Percentiles rank a stretch among this genome's conserved stretches.
Evolutionary conservation across 2,888 invertebrate species (phyloP).

Genomic region (Cantharis flavilabris): DNA sequence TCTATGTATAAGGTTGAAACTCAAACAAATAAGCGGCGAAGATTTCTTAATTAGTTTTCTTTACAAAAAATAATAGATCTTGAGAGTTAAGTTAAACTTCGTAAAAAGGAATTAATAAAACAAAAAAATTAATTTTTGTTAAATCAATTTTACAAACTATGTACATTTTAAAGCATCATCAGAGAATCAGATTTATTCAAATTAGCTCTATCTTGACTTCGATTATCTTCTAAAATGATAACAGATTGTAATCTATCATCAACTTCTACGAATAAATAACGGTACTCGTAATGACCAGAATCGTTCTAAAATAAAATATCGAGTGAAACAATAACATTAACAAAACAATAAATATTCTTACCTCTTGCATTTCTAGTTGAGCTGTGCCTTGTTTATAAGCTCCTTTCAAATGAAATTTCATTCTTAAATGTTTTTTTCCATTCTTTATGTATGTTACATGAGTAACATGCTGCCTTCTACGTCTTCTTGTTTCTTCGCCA

Average conservation of each 20-base stretch:
- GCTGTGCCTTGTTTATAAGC: conserved; percentile 80
- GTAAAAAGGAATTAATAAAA: too few relatives aligned
- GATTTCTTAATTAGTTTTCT: too few relatives aligned
- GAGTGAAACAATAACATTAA: not conserved
- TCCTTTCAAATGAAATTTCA: conserved; percentile 91
- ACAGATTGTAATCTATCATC: conserved; percentile 77
- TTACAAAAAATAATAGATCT: too few relatives aligned
- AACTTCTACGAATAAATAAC: conserved; percentile 82
- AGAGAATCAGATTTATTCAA: not conserved
- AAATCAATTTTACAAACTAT: not conserved
- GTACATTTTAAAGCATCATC: not conserved
- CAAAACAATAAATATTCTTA: conserved; percentile 50
- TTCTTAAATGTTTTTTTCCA: conserved; percentile 79
- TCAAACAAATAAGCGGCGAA: too few relatives aligned
- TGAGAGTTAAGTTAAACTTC: too few relatives aligned
- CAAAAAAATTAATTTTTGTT: not conserved
- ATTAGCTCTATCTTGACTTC: conserved; percentile 43
- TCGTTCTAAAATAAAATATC: conserved; percentile 66
- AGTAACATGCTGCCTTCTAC: conserved; percentile 82
- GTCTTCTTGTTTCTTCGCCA: conserved; percentile 84
- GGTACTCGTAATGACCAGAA: conserved; percentile 76
- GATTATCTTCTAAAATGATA: conserved; percentile 80
- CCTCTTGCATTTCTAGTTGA: conserved; percentile 84
- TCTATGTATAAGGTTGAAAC: too few relatives aligned
- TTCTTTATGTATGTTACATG: conserved; percentile 76